Evolutionary conservation across 2,888 invertebrate genomes (phyloP).

Genomic region (Isoperla grammatica): DNA sequence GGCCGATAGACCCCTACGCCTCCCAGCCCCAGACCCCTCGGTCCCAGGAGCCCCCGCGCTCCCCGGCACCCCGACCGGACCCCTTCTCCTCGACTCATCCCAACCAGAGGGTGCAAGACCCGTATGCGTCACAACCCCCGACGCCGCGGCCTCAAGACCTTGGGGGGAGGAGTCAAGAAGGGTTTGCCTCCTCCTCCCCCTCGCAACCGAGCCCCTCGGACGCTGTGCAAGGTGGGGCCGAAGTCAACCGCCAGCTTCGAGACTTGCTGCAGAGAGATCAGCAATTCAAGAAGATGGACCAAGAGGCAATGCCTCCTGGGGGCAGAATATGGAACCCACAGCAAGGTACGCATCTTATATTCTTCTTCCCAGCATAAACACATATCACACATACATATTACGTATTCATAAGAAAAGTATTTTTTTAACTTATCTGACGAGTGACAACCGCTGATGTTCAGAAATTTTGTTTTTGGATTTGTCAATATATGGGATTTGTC

Average conservation of each 20-base stretch:
- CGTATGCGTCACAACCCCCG: slow-evolving; percentile 6
- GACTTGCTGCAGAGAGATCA: slow-evolving; percentile 77
- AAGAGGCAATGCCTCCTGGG: slow-evolving; percentile 37
- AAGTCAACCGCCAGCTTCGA: slow-evolving; percentile 68
- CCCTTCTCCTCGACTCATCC: not conserved
- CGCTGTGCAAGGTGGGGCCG: slow-evolving; percentile 34
- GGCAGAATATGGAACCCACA: slow-evolving; percentile 25
- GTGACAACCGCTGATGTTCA: too few relatives aligned
- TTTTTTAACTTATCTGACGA: too few relatives aligned
- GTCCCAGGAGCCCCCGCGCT: slow-evolving; percentile 10
- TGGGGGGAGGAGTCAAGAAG: too few relatives aligned
- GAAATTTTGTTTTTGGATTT: too few relatives aligned
- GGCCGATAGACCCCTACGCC: slow-evolving; percentile 17
- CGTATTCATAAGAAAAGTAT: too few relatives aligned
- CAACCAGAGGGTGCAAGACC: slow-evolving; percentile 30
- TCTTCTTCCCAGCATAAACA: too few relatives aligned
- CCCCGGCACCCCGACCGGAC: slow-evolving; percentile 1
- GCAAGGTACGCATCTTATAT: slow-evolving; percentile 8
- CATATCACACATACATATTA: not conserved
- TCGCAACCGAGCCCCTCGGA: not conserved
- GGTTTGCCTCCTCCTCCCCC: not conserved
- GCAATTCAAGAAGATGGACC: slow-evolving; percentile 56
- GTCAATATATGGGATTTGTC: too few relatives aligned
- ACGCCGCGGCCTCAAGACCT: slow-evolving; percentile 16
- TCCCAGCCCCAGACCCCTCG: slow-evolving; percentile 31